phyloP scores from a whole-genome alignment of 2,113 vertebrate genomes.

The Oenanthe melanoleuca region DNA sequence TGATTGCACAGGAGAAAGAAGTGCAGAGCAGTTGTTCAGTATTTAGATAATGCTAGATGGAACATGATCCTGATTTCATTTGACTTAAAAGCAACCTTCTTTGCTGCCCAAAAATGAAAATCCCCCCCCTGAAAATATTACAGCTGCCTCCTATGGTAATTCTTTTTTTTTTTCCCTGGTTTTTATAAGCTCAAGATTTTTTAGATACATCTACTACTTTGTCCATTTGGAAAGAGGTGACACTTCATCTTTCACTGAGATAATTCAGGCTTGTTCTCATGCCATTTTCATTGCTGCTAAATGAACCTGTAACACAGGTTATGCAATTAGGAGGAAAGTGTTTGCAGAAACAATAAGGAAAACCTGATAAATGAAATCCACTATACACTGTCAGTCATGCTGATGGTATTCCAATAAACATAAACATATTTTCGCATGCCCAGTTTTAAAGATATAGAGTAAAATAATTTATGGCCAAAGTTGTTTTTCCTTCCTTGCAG shows the following conservation, averaged over 20 bases:
- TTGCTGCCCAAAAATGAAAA: not conserved
- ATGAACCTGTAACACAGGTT: slow-evolving; percentile 15
- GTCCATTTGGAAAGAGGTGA: not conserved
- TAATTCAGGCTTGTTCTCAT: slow-evolving; percentile 11
- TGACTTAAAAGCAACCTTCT: slow-evolving; percentile 10
- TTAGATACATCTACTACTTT: not conserved
- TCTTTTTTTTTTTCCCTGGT: not conserved
- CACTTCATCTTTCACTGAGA: slow-evolving; percentile 29
- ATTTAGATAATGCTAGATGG: slow-evolving; percentile 10
- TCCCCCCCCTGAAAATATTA: not conserved
- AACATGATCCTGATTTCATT: not conserved
- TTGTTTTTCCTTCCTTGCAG: not conserved
- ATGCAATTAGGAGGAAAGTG: slow-evolving; percentile 48
- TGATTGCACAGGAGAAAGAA: not conserved
- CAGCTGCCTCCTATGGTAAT: not conserved
- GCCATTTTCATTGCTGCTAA: slow-evolving; percentile 25
- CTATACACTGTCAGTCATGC: not conserved
- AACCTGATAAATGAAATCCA: not conserved
- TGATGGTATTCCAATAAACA: slow-evolving; percentile 15
- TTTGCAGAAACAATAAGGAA: slow-evolving; percentile 4
- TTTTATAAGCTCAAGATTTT: not conserved
- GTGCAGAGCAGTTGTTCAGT: not conserved
- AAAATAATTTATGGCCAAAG: not conserved
- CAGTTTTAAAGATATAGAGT: slow-evolving; percentile 4
- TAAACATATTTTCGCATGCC: not conserved